Percentiles rank a stretch among this genome's conserved stretches.
Evolutionary conservation across 2,113 vertebrate genomes (phyloP).

Genomic region (Heliornis fulica): DNA sequence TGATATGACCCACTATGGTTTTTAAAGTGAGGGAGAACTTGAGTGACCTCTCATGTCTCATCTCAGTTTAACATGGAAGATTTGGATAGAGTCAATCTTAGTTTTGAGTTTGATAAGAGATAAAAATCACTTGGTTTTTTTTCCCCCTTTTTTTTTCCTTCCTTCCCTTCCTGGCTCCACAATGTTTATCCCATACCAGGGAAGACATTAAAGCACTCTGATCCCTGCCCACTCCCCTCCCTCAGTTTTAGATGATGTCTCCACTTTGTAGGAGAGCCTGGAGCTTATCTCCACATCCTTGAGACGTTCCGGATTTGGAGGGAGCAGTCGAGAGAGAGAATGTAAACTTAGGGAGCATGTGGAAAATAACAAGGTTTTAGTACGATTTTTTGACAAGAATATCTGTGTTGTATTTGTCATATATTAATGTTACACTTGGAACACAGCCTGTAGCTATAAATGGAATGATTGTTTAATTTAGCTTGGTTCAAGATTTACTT

Average conservation of each 20-base stretch:
- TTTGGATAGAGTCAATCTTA: neutral
- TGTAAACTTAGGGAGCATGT: neutral
- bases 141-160: neutral
- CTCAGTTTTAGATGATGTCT: neutral
- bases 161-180: neutral
- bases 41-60: neutral
- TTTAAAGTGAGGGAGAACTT: neutral
- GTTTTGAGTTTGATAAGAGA: neutral
- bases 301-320: neutral
- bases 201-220: neutral
- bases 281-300: neutral
- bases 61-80: neutral
- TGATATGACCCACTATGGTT: neutral
- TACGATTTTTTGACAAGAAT: neutral
- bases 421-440: neutral
- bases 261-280: neutral
- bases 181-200: neutral
- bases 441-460: neutral
- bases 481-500: neutral
- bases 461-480: neutral
- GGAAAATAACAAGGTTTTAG: neutral
- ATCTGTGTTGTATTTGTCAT: neutral
- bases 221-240: too few relatives aligned
- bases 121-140: accelerated
- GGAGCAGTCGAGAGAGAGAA: neutral